Evolutionary conservation across 2,888 invertebrate species (phyloP).

Genomic region (Cabera pusaria): DNA sequence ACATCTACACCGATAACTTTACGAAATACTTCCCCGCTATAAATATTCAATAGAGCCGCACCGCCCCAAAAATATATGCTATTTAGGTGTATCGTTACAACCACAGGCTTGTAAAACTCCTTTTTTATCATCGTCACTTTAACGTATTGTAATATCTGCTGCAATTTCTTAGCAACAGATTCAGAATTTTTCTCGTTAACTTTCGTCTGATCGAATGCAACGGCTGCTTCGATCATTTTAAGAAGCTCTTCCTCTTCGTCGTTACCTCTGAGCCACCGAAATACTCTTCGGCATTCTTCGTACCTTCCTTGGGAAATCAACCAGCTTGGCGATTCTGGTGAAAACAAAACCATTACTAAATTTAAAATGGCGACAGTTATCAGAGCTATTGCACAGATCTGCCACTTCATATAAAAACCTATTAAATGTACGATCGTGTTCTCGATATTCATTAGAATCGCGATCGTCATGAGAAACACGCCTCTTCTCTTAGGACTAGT

Average conservation of each 20-base stretch:
- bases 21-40: too few species aligned
- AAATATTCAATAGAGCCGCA: too few species aligned
- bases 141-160: slow-evolving; percentile 33
- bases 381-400: slow-evolving; percentile 74
- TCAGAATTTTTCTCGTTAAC: slow-evolving; percentile 25
- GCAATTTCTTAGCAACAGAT: slow-evolving; percentile 32
- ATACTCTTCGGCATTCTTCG: slow-evolving; percentile 78
- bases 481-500: slow-evolving; percentile 84
- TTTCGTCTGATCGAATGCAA: too few species aligned
- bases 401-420: slow-evolving; percentile 83
- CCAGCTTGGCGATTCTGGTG: slow-evolving; percentile 87
- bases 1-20: too few species aligned
- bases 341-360: slow-evolving; percentile 57
- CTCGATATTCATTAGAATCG: slow-evolving; percentile 82
- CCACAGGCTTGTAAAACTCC: slow-evolving; percentile 48
- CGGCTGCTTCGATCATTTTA: slow-evolving; percentile 55
- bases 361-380: slow-evolving; percentile 68
- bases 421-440: slow-evolving; percentile 83
- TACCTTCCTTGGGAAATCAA: slow-evolving; percentile 80
- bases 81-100: slow-evolving; percentile 46
- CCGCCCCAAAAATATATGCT: slow-evolving; percentile 43
- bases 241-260: slow-evolving; percentile 60
- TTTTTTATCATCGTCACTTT: slow-evolving; percentile 35
- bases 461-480: slow-evolving; percentile 82
- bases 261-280: slow-evolving; percentile 79